Percentiles rank a stretch among this genome's conserved stretches.
Conservation (phyloP, 2,888 invertebrate species). For the Augiades crinisus region DNA sequence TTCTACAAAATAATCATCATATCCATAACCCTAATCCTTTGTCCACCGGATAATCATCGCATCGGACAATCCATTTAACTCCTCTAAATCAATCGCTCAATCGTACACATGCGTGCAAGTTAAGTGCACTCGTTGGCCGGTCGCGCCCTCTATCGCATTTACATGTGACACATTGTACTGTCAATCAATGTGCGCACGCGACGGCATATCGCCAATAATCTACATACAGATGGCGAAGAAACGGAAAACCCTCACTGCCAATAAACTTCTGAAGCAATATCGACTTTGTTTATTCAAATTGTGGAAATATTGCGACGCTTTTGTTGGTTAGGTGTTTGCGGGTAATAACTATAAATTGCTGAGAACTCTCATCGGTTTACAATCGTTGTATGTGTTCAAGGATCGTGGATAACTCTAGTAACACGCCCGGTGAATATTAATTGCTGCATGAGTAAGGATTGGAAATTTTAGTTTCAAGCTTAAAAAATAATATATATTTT, state of each 20-base stretch:
- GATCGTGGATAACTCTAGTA: background rate
- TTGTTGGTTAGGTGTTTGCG: conserved; percentile 10
- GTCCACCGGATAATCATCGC: background rate
- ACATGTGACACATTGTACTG: conserved; percentile 68
- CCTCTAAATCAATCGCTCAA: conserved; percentile 15
- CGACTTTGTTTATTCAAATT: conserved; percentile 35
- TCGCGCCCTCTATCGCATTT: conserved; percentile 49
- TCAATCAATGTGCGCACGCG: conserved; percentile 63
- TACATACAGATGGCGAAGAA: conserved; percentile 51
- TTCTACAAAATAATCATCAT: no score
- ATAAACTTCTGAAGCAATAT: conserved; percentile 37
- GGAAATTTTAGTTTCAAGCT: background rate
- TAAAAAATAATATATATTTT: no score
- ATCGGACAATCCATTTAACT: background rate
- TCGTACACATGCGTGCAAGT: conserved; percentile 18
- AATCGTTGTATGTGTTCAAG: background rate
- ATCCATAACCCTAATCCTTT: background rate
- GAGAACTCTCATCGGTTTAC: background rate
- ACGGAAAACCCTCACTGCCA: conserved; percentile 49
- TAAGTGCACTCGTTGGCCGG: conserved; percentile 18
- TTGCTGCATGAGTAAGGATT: background rate
- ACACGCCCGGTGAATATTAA: background rate
- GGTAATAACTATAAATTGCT: conserved; percentile 3
- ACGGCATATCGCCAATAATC: conserved; percentile 48
- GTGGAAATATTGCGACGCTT: conserved; percentile 22